Percentiles rank a stretch among this genome's conserved stretches.
Evolutionary conservation across 1,140 invertebrate genomes (phyloP).

Genomic region (Pissodes strobi): DNA sequence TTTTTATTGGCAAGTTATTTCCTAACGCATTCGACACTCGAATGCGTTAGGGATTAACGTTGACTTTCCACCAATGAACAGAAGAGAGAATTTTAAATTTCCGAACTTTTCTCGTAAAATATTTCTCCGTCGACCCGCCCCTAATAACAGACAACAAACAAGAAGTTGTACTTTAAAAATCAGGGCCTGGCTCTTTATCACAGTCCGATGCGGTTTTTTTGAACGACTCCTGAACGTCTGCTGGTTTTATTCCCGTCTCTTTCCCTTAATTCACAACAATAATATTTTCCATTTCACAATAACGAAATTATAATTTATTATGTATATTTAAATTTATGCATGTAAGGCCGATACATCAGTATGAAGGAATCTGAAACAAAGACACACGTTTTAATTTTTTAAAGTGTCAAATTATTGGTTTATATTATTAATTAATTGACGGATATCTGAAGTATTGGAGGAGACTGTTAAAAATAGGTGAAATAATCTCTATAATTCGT

Average conservation of each 20-base stretch:
- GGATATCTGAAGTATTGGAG: too few species aligned
- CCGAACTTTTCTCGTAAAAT: neutral
- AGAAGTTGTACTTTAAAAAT: slow-evolving; percentile 56
- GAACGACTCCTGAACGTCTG: slow-evolving; percentile 50
- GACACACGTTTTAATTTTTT: too few species aligned
- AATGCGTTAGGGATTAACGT: too few species aligned
- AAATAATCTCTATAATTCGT: too few species aligned
- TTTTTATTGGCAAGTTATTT: neutral
- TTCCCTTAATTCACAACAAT: slow-evolving; percentile 53
- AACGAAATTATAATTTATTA: slow-evolving; percentile 54
- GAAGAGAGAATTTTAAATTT: neutral
- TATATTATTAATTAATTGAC: too few species aligned
- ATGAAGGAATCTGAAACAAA: slow-evolving; percentile 55
- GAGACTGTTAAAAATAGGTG: too few species aligned
- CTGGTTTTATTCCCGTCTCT: slow-evolving; percentile 38
- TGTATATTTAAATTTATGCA: slow-evolving; percentile 47
- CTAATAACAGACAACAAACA: slow-evolving; percentile 52
- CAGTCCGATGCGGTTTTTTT: slow-evolving; percentile 48
- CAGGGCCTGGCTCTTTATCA: slow-evolving; percentile 53
- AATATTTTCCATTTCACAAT: slow-evolving; percentile 48
- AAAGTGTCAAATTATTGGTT: too few species aligned
- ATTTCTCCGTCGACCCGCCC: slow-evolving; percentile 5
- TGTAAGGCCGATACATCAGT: slow-evolving; percentile 58
- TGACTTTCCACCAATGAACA: neutral
- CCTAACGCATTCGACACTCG: neutral